Conservation (phyloP, 2,888 invertebrate genomes). For the Hemistola chrysoprasaria region DNA sequence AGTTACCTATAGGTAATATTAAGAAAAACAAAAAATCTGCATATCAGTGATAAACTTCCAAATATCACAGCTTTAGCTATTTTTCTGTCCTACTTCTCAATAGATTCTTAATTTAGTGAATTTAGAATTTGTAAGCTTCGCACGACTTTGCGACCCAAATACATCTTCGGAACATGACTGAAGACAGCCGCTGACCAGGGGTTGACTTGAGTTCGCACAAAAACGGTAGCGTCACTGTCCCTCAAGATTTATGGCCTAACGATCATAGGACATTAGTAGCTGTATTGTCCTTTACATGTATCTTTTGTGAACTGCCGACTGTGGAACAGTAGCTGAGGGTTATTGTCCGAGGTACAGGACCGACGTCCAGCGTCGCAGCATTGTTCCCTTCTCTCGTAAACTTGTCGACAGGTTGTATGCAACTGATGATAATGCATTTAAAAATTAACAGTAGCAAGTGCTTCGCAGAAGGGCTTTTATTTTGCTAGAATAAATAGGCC, state of each 20-base stretch:
- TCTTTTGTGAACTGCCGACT: constrained; percentile 53
- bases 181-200: constrained; percentile 34
- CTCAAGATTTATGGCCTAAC: constrained; percentile 71
- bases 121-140: too few relatives aligned
- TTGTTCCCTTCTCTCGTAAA: constrained; percentile 72
- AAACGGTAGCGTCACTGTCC: constrained; percentile 43
- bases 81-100: too few relatives aligned
- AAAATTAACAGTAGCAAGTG: constrained; percentile 41
- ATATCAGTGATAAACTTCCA: too few relatives aligned
- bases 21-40: too few relatives aligned
- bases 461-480: constrained; percentile 33
- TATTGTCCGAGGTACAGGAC: constrained; percentile 7
- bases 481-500: too few relatives aligned
- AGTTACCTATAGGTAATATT: too few relatives aligned
- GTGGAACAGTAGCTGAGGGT: constrained; percentile 35
- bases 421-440: constrained; percentile 30
- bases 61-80: too few relatives aligned
- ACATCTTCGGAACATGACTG: constrained; percentile 27
- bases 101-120: too few relatives aligned
- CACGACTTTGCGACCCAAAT: too few relatives aligned
- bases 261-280: constrained; percentile 79
- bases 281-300: constrained; percentile 70
- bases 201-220: constrained; percentile 33
- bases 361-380: constrained; percentile 25
- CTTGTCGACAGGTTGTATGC: constrained; percentile 73